Evolutionary conservation across 2,888 invertebrate species (phyloP).

Genomic region (Pyrgus malvae): DNA sequence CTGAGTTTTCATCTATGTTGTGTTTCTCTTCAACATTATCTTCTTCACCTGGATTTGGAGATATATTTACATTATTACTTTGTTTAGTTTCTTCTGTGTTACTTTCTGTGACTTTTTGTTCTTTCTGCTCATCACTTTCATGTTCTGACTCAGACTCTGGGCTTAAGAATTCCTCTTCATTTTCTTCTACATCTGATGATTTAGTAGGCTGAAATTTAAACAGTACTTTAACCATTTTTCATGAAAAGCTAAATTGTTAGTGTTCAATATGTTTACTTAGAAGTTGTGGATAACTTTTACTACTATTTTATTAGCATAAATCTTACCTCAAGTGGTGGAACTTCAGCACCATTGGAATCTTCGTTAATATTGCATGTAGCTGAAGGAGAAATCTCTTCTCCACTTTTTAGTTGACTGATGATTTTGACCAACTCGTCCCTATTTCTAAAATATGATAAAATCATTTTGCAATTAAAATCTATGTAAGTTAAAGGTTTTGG

Average conservation of each 20-base stretch:
- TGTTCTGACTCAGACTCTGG: slow-evolving; percentile 72
- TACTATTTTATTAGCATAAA: too few relatives aligned
- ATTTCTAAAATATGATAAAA: slow-evolving; percentile 86
- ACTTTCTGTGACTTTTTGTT: slow-evolving; percentile 28
- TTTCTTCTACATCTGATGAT: slow-evolving; percentile 63
- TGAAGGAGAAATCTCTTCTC: slow-evolving; percentile 83
- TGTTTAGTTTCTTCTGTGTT: slow-evolving; percentile 14
- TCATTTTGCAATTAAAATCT: too few relatives aligned
- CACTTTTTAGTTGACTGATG: slow-evolving; percentile 87
- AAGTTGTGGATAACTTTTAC: too few relatives aligned
- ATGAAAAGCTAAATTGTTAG: too few relatives aligned
- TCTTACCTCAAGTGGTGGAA: slow-evolving; percentile 45
- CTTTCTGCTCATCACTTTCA: slow-evolving; percentile 53
- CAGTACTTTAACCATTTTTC: background rate
- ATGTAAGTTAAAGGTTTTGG: too few relatives aligned
- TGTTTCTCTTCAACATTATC: slow-evolving; percentile 27
- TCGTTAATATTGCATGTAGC: slow-evolving; percentile 60
- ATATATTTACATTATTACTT: slow-evolving; percentile 27
- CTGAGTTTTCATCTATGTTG: slow-evolving; percentile 30
- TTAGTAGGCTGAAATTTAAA: slow-evolving; percentile 45
- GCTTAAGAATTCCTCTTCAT: slow-evolving; percentile 75
- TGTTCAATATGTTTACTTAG: too few relatives aligned
- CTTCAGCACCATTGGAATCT: slow-evolving; percentile 68
- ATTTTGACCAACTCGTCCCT: slow-evolving; percentile 90
- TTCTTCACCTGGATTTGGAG: slow-evolving; percentile 32